A percentile compares a stretch with the other conserved stretches of the same genome.
Conservation (phyloP, 1,140 invertebrate genomes). For the Aphelinus certus region DNA sequence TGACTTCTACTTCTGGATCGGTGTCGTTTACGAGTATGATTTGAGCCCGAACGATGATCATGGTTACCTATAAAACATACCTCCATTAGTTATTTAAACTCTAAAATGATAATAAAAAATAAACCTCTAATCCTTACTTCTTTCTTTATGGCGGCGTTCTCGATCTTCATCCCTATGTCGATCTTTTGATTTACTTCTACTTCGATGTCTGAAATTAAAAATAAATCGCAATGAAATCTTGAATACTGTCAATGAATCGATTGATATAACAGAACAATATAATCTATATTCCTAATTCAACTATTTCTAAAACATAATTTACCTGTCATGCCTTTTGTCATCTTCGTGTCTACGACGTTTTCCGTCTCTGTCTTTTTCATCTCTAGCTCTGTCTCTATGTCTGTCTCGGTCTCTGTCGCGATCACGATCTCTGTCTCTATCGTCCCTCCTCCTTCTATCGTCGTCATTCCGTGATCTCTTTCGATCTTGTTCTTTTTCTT, state of each 20-base stretch:
- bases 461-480: slow-evolving; percentile 67
- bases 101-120: no score
- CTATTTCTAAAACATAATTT: slow-evolving; percentile 3
- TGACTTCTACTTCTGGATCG: slow-evolving; percentile 65
- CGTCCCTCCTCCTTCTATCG: slow-evolving; percentile 56
- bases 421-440: slow-evolving; percentile 59
- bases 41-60: slow-evolving; percentile 60
- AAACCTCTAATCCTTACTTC: slow-evolving; percentile 48
- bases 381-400: slow-evolving; percentile 57
- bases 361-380: slow-evolving; percentile 61
- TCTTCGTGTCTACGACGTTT: slow-evolving; percentile 63
- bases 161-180: slow-evolving; percentile 61
- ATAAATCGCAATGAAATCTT: slow-evolving; percentile 18
- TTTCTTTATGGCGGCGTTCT: slow-evolving; percentile 60
- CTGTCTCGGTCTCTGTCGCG: slow-evolving; percentile 56
- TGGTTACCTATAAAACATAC: slow-evolving; percentile 51
- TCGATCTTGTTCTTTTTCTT: slow-evolving; percentile 73
- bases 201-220: slow-evolving; percentile 57
- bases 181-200: slow-evolving; percentile 62
- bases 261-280: neutral
- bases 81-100: no score
- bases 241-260: neutral
- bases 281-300: neutral
- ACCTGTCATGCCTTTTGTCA: slow-evolving; percentile 51
- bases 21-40: slow-evolving; percentile 60